These are phyloP conservation scores for Heliconius hermathena DNA, from an alignment of 1,140 invertebrate species.

Conservation along the genomic window DNA sequence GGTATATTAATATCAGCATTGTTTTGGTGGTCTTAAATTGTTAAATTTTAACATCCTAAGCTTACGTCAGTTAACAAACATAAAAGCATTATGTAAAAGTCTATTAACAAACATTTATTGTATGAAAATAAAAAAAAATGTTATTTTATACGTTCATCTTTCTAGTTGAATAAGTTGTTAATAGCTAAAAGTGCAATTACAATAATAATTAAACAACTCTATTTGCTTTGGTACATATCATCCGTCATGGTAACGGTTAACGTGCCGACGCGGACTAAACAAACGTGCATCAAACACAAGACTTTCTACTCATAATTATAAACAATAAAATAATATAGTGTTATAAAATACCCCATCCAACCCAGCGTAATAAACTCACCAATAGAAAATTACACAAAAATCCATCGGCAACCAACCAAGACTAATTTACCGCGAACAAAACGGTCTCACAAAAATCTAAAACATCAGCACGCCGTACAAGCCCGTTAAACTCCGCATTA, in stretches of 20 bases:
- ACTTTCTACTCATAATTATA: conserved; percentile 69
- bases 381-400: conserved; percentile 69
- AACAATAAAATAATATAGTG: conserved; percentile 70
- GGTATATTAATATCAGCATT: too few relatives aligned
- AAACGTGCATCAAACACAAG: conserved; percentile 36
- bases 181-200: conserved; percentile 29
- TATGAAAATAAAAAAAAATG: not conserved
- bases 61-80: not conserved
- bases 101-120: not conserved
- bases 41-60: too few relatives aligned
- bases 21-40: too few relatives aligned
- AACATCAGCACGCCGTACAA: conserved; percentile 67
- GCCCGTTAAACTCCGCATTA: conserved; percentile 73
- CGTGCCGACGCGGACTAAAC: conserved; percentile 42
- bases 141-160: not conserved
- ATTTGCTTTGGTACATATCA: conserved; percentile 35
- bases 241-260: conserved; percentile 42
- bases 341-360: conserved; percentile 46
- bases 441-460: conserved; percentile 66
- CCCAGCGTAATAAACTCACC: conserved; percentile 48
- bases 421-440: conserved; percentile 79
- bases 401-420: conserved; percentile 70
- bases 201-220: conserved; percentile 27
- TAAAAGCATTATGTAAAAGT: not conserved
- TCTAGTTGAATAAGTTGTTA: conserved; percentile 14